phyloP scores from a whole-genome alignment of 2,888 invertebrate species.

The Isotomurus palustris region DNA sequence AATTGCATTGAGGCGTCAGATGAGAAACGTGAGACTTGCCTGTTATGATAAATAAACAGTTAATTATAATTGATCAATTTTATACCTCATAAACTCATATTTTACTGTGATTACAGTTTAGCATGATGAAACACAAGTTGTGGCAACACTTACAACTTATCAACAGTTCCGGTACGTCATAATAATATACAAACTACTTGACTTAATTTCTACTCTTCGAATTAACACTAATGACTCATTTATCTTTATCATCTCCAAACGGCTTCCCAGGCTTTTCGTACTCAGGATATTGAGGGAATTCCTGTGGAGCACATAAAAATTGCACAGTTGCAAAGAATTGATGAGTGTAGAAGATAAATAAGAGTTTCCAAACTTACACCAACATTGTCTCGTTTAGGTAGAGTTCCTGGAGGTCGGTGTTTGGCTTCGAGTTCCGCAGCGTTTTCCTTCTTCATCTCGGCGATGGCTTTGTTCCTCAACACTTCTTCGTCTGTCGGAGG shows the following conservation, averaged over 20 bases:
- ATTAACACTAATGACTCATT: too few relatives aligned
- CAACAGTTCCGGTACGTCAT: too few relatives aligned
- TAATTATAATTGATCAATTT: too few relatives aligned
- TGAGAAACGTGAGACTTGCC: too few relatives aligned
- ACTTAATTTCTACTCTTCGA: too few relatives aligned
- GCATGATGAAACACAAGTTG: too few relatives aligned
- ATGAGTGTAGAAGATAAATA: background rate
- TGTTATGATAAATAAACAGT: too few relatives aligned
- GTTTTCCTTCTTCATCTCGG: conserved; percentile 68
- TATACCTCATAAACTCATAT: too few relatives aligned
- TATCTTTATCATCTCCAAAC: conserved; percentile 19
- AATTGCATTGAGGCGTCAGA: too few relatives aligned
- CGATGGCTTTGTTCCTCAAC: conserved; percentile 63
- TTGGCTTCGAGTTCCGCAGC: conserved; percentile 64
- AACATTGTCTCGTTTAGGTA: conserved; percentile 23
- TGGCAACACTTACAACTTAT: too few relatives aligned
- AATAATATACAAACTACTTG: too few relatives aligned
- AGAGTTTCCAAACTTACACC: conserved; percentile 8
- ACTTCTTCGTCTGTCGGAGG: conserved; percentile 73
- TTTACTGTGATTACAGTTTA: too few relatives aligned
- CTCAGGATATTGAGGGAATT: conserved; percentile 59
- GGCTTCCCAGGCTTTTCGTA: conserved; percentile 57
- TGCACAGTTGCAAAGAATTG: background rate
- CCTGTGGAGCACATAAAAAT: conserved; percentile 16
- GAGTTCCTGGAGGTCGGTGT: conserved; percentile 49